These are phyloP conservation scores for Xyliphius kryptos DNA, from an alignment of 2,113 vertebrate species.

Conservation along the genomic window DNA sequence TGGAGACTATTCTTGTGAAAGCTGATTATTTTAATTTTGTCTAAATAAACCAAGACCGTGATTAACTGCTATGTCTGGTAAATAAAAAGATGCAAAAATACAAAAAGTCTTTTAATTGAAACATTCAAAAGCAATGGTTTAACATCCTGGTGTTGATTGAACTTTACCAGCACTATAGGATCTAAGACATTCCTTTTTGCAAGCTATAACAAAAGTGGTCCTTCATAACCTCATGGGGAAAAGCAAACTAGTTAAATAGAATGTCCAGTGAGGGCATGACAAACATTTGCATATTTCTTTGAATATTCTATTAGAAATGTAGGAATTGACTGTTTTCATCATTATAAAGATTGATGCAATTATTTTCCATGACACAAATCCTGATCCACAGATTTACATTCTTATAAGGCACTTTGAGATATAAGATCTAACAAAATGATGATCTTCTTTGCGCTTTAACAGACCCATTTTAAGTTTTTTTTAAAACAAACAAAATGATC, in stretches of 20 bases:
- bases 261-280: constrained; percentile 53
- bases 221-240: constrained; percentile 44
- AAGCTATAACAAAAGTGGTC: constrained; percentile 43
- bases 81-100: constrained; percentile 47
- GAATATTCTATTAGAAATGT: constrained; percentile 48
- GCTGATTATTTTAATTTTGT: too few relatives aligned
- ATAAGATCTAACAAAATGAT: constrained; percentile 12
- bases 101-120: constrained; percentile 53
- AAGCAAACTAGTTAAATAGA: constrained; percentile 55
- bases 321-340: constrained; percentile 37
- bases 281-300: constrained; percentile 67
- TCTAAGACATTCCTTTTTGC: constrained; percentile 55
- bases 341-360: constrained; percentile 15
- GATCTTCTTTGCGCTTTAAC: constrained; percentile 1
- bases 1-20: too few relatives aligned
- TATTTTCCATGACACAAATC: constrained; percentile 49
- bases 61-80: too few relatives aligned
- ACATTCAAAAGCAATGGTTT: constrained; percentile 44
- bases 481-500: constrained; percentile 5
- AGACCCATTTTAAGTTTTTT: constrained; percentile 11
- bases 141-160: constrained; percentile 38
- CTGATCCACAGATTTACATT: constrained; percentile 42
- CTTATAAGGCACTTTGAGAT: constrained; percentile 40
- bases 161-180: constrained; percentile 31
- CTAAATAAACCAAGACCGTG: too few relatives aligned